Conservation (phyloP, 1,140 invertebrate species). For the Atopsyche davidsoni region DNA sequence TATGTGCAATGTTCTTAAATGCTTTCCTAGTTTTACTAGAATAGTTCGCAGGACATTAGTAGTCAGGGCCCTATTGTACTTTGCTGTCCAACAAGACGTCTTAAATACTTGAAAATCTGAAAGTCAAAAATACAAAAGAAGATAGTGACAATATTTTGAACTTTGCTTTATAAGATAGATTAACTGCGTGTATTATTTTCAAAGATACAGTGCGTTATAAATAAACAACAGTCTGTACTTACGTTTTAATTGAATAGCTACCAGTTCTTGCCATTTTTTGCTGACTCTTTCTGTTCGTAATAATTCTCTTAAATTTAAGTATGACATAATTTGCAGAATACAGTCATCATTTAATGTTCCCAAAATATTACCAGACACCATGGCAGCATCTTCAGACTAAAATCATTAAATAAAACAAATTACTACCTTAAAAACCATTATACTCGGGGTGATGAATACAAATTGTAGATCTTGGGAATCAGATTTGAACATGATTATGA, state of each 20-base stretch:
- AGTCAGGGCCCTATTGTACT: constrained; percentile 35
- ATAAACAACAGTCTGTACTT: background rate
- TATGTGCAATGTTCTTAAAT: constrained; percentile 38
- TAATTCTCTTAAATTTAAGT: constrained; percentile 18
- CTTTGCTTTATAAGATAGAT: background rate
- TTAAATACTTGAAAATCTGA: constrained; percentile 40
- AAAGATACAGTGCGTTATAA: background rate
- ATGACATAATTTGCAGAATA: constrained; percentile 24
- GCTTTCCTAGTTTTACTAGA: constrained; percentile 35
- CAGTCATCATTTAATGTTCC: constrained; percentile 25
- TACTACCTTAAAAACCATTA: background rate
- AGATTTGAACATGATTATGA: background rate
- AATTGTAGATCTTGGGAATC: background rate
- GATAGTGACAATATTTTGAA: background rate
- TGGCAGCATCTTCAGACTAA: constrained; percentile 6
- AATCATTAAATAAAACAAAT: constrained; percentile 9
- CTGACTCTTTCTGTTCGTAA: constrained; percentile 24
- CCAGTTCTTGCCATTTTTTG: constrained; percentile 20
- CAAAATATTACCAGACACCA: constrained; percentile 14
- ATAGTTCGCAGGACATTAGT: constrained; percentile 42
- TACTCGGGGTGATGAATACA: background rate
- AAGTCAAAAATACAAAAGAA: background rate
- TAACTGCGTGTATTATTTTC: background rate
- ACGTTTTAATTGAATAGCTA: constrained; percentile 17
- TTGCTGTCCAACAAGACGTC: constrained; percentile 41